Evolutionary conservation across 2,888 invertebrate species (phyloP).

Genomic region (Troides oblongomaculatus): DNA sequence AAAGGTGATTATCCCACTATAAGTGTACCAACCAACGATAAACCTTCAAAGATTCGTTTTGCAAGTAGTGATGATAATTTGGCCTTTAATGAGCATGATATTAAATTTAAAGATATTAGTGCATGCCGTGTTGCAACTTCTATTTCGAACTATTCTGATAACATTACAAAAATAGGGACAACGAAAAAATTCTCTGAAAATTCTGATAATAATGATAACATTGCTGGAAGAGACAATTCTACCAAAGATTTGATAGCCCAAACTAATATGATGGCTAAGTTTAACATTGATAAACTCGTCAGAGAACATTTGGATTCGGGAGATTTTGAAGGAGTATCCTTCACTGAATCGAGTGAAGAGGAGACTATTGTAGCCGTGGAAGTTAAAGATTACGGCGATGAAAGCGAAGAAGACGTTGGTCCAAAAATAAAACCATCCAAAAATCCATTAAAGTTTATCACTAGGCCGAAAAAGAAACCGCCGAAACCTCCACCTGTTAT

Average conservation of each 20-base stretch:
- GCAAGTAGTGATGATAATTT: conserved; percentile 73
- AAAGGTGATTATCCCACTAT: conserved; percentile 75
- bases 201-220: conserved; percentile 64
- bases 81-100: conserved; percentile 72
- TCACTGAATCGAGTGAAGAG: conserved; percentile 71
- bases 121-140: conserved; percentile 66
- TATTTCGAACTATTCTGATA: conserved; percentile 64
- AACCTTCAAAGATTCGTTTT: conserved; percentile 63
- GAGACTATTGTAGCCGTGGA: conserved; percentile 58
- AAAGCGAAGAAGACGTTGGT: conserved; percentile 33
- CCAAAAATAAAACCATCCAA: conserved; percentile 31
- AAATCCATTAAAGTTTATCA: conserved; percentile 30
- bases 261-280: conserved; percentile 72
- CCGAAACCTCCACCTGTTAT: conserved; percentile 10
- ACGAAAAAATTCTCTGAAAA: conserved; percentile 67
- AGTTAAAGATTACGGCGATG: conserved; percentile 42
- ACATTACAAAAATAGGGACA: conserved; percentile 58
- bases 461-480: conserved; percentile 18
- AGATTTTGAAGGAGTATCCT: conserved; percentile 65
- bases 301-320: conserved; percentile 68
- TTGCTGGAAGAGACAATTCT: conserved; percentile 58
- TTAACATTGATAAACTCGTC: conserved; percentile 63
- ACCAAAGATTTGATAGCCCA: conserved; percentile 63
- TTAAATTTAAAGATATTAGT: conserved; percentile 62
- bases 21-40: conserved; percentile 64